phyloP scores from a whole-genome alignment of 2,113 vertebrate genomes.

The Xenopus laevis region DNA sequence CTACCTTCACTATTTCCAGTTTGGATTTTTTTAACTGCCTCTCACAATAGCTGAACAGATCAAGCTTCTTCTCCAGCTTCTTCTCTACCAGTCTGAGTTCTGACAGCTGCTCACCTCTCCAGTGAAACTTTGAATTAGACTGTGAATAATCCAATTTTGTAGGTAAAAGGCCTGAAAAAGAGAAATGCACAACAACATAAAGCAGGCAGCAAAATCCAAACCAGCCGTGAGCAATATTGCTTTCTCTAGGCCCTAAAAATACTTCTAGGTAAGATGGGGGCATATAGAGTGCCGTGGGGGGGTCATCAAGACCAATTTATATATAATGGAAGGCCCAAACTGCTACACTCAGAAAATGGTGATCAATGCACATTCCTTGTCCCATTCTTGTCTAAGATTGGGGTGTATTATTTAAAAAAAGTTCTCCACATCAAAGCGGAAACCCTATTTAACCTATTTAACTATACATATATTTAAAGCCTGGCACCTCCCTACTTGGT shows the following conservation, averaged over 20 bases:
- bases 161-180: constrained; percentile 47
- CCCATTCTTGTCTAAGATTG: too few relatives aligned
- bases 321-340: too few relatives aligned
- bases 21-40: constrained; percentile 46
- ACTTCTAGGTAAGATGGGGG: background rate
- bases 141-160: background rate
- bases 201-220: too few relatives aligned
- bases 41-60: constrained; percentile 38
- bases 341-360: too few relatives aligned
- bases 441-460: too few relatives aligned
- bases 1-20: constrained; percentile 66
- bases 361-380: too few relatives aligned
- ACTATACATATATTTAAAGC: too few relatives aligned
- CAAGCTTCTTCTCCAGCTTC: constrained; percentile 16
- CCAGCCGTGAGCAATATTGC: too few relatives aligned
- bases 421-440: too few relatives aligned
- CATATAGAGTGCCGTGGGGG: background rate
- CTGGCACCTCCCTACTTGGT: too few relatives aligned
- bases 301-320: background rate
- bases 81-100: constrained; percentile 20
- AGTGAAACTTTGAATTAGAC: background rate
- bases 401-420: too few relatives aligned
- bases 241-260: background rate
- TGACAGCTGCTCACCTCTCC: background rate
- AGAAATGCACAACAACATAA: background rate